These are phyloP conservation scores for Haemorhous mexicanus DNA, from an alignment of 2,113 vertebrate genomes.

Conservation along the genomic window DNA sequence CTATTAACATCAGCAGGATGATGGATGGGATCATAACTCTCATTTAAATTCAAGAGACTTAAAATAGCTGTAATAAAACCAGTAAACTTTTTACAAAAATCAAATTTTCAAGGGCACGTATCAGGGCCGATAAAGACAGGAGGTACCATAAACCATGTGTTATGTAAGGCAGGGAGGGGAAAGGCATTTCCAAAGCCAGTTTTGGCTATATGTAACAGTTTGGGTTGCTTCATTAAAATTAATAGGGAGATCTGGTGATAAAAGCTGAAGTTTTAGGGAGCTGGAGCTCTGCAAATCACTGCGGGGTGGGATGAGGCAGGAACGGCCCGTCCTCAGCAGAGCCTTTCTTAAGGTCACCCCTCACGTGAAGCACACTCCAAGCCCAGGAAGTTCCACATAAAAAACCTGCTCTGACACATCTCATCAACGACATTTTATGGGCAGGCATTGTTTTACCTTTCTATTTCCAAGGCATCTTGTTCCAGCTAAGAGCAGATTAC, in stretches of 20 bases:
- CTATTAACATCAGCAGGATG: background rate
- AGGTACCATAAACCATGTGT: background rate
- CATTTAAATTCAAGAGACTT: constrained; percentile 22
- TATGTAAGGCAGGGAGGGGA: background rate
- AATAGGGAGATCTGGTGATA: background rate
- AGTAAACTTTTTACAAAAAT: constrained; percentile 22
- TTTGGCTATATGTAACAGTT: background rate
- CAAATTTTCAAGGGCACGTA: background rate
- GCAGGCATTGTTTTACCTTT: background rate
- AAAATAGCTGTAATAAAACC: constrained; percentile 34
- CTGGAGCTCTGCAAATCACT: background rate
- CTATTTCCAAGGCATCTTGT: background rate
- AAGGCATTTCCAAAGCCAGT: background rate
- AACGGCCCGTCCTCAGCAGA: background rate
- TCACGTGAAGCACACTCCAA: background rate
- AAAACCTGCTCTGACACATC: background rate
- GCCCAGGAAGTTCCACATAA: background rate
- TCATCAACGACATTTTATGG: background rate
- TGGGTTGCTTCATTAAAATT: background rate
- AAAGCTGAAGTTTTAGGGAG: background rate
- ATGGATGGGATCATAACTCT: constrained; percentile 18
- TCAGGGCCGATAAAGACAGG: background rate
- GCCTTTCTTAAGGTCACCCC: background rate
- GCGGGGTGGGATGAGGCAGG: accelerated
- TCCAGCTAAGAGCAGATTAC: background rate